Percentiles rank a stretch among this genome's conserved stretches.
phyloP scores from a whole-genome alignment of 1,140 invertebrate genomes.

The Nephila pilipes region DNA sequence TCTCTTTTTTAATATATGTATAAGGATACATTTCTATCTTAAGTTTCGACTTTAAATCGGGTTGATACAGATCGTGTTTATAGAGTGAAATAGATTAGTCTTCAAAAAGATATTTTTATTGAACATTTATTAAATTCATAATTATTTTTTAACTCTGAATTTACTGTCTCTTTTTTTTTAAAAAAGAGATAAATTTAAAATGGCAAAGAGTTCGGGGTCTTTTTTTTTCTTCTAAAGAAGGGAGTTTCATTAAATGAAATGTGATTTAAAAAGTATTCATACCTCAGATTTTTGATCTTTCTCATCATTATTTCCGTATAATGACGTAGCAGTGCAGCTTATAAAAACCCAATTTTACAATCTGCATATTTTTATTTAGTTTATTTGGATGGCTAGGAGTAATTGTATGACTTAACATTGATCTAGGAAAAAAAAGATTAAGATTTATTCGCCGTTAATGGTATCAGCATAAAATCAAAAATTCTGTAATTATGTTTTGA shows the following conservation, averaged over 20 bases:
- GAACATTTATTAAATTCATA: conserved; percentile 63
- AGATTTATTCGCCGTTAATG: conserved; percentile 38
- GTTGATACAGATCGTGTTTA: conserved; percentile 55
- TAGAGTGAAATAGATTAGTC: conserved; percentile 60
- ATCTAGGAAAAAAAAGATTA: conserved; percentile 7
- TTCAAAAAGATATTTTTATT: conserved; percentile 47
- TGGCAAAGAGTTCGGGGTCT: background rate
- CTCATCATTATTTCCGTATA: conserved; percentile 45
- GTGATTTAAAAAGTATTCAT: conserved; percentile 53
- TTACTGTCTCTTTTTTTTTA: background rate
- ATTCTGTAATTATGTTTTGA: conserved; percentile 45
- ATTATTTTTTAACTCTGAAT: conserved; percentile 54
- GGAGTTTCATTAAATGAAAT: conserved; percentile 43
- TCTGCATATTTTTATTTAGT: background rate
- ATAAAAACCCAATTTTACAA: conserved; percentile 34
- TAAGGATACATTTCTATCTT: conserved; percentile 51
- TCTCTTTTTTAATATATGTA: conserved; percentile 14
- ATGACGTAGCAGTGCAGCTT: background rate
- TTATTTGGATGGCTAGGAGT: conserved; percentile 4
- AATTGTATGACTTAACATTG: conserved; percentile 48
- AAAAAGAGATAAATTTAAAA: conserved; percentile 26
- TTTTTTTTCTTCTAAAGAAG: background rate
- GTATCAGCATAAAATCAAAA: conserved; percentile 34
- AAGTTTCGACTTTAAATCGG: conserved; percentile 51
- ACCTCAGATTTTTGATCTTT: conserved; percentile 28